Evolutionary conservation across 2,113 vertebrate species (phyloP), one percentile per base, ranked within the genome.

Genomic region (Hepsetus odoe): DNA sequence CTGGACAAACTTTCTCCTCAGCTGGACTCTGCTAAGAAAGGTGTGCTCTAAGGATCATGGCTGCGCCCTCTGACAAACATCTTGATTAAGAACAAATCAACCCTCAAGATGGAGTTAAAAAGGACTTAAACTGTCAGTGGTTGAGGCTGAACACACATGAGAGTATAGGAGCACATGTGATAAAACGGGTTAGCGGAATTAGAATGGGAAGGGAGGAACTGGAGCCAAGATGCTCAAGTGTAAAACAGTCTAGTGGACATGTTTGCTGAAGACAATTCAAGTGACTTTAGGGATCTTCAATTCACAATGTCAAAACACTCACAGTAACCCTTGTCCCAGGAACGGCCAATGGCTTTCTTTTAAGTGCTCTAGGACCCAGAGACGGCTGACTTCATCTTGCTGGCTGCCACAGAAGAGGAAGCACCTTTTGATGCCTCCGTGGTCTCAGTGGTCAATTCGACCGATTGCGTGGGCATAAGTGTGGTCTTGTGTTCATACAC

Each of bases 231-330:
- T 55, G 18, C 77, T 83, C 51, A 14, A 65, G 72, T 72, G 30
- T 76, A 26, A 68, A 26, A 33, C 66, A 42, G 30, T 64, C 58
- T 77, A 66, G 59, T 53, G 68, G 68, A 77, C 58, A 33, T 61
- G 59, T 72, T 61, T 84, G 75, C 82, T 69, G 62, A 83, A 66
- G 67, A 83, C 77, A 65, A 65, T 83, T 73, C n/a, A 64, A 53
- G 53, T 30, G 68, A 72, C 68, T 78, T 35, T 55, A 65, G 73
- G 53, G 82, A 69, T 64, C 49, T 75, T 56, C 20, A 56, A 61
- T 61, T 72, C 73, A 53, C 61, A 49, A 69, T 11, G 61, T 72
- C 32, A 72, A n/a, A 73, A 79, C 76, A 67, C 75, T 53, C 72
- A 56, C 59, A 68, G 59, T 70, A 64, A 79, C 6, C 28, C 40